Base-by-base conservation (phyloP, 2,888 invertebrate genomes). In the Acrobeloides nanus region DNA sequence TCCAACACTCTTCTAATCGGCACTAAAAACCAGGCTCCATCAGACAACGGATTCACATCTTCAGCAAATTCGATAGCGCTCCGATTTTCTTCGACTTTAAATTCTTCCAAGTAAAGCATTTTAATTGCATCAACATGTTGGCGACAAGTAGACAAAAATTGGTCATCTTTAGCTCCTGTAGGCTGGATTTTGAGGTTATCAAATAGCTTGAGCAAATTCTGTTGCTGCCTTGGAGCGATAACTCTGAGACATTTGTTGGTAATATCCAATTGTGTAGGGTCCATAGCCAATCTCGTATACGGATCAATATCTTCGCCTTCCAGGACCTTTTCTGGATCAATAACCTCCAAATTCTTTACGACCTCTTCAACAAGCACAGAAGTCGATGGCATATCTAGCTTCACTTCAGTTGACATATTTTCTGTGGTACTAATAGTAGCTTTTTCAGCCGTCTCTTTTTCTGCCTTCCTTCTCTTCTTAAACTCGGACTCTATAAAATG, bases 261-360 rank as follows among this genome's bases (percentile, higher is more conserved):
- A 18, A 70, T 46, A 32, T 70, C 70, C 34, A 68, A 35, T 46
- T 70, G 66, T 17, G 65, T 56, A 1, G 70, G 63, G 46, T 70
- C 68, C 43, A 64, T 57, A 12, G 70, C 70, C 45, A 68, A 46
- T 34, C 69, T 48, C 38, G 59, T 40, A 38, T 65, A 65, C 24
- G 59, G 59, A 46, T 62, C 65, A 35, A 44, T 46, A 26, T 62
- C 62, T n/a, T 59, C 59, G 8, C n/a, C 18, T 18, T 54, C 45
- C 12, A 52, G 41, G 47, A 49, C 49, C 18, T 21, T 43, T 21
- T 47, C 63, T 18, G 61, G 61, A 3, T 61, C 61, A 15, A 69
- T 48, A 1, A 70, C 60, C 48, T 69, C 69, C 46, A 70, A 43
- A 42, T 70, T 60, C 33, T 59, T 63, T 25, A 70, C 51, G 37